phyloP scores from a whole-genome alignment of 1,140 invertebrate genomes.

The Copidosoma floridanum region DNA sequence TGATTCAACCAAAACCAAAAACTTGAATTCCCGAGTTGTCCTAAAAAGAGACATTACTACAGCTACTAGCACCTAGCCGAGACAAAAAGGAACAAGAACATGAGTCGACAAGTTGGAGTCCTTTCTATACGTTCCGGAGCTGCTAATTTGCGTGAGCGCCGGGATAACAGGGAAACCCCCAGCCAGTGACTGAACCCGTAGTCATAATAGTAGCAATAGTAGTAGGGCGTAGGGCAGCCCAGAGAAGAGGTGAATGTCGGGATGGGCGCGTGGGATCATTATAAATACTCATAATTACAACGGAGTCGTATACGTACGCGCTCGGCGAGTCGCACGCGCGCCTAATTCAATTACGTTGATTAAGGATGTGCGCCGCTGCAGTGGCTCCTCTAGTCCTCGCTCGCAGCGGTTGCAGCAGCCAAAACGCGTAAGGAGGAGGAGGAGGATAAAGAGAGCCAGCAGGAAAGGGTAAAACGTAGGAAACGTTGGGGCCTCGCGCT shows the following conservation, averaged over 20 bases:
- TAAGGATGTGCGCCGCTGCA: conserved; percentile 52
- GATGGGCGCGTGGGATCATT: conserved; percentile 47
- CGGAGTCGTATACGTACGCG: no score
- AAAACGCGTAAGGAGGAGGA: conserved; percentile 17
- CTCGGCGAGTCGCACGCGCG: no score
- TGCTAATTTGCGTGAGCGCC: no score
- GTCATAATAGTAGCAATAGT: no score
- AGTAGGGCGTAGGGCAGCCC: no score
- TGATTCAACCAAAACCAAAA: no score
- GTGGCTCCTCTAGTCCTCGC: conserved; percentile 10
- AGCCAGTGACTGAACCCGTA: no score
- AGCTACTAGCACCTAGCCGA: no score
- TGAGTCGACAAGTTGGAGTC: neutral
- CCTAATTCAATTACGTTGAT: conserved; percentile 58
- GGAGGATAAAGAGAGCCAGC: conserved; percentile 23
- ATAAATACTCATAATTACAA: conserved; percentile 59
- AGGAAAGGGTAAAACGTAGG: conserved; percentile 32
- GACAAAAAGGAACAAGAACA: neutral
- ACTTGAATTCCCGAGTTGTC: no score
- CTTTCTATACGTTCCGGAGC: conserved; percentile 8
- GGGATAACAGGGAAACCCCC: no score
- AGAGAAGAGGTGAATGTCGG: no score
- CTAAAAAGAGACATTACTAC: no score
- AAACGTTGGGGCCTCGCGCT: conserved; percentile 31
- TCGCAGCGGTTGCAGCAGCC: conserved; percentile 29